Evolutionary conservation across 2,113 vertebrate genomes (phyloP).

Genomic region (Coptodon rendalli): DNA sequence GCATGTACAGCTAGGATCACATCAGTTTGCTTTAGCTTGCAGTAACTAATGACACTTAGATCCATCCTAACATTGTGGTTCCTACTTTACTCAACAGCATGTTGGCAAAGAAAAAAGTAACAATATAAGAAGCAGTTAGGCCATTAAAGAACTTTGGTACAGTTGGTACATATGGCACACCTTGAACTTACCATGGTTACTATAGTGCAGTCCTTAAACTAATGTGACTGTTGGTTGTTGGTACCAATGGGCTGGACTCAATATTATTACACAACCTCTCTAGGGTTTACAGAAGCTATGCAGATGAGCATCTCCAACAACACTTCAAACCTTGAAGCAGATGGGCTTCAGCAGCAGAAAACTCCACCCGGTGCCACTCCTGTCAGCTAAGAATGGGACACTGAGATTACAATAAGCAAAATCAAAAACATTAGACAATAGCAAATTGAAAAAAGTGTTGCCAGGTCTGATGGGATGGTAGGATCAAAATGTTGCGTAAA

Average conservation of each 20-base stretch:
- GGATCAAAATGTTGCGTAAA: background rate
- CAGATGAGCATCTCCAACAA: background rate
- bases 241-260: background rate
- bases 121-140: background rate
- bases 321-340: background rate
- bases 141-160: background rate
- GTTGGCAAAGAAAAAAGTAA: background rate
- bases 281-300: background rate
- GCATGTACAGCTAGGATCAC: background rate
- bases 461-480: background rate
- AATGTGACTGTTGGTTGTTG: background rate
- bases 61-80: background rate
- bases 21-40: background rate
- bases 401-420: background rate
- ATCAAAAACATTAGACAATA: background rate
- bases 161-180: background rate
- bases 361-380: background rate
- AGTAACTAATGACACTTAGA: background rate
- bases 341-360: background rate
- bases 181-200: background rate
- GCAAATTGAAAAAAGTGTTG: background rate
- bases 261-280: background rate
- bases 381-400: background rate
- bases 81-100: background rate
- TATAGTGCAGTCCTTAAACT: background rate